Conservation (phyloP, 2,113 vertebrate species). For the Trachemys scripta region DNA sequence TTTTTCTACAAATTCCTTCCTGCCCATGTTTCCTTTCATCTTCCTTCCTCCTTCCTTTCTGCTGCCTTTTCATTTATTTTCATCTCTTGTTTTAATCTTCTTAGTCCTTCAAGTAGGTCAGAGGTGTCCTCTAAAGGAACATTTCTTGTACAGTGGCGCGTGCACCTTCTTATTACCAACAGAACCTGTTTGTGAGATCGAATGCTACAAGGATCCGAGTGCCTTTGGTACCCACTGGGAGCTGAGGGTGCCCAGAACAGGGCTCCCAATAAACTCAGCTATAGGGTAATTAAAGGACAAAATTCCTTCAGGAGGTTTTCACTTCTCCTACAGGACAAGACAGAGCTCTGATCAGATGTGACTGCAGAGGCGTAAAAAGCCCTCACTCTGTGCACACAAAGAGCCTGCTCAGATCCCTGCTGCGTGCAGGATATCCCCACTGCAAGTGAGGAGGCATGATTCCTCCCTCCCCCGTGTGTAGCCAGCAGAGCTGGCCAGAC, state of each 20-base stretch:
- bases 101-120: slow-evolving; percentile 40
- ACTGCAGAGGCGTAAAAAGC: neutral
- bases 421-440: neutral
- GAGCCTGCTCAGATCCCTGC: slow-evolving; percentile 7
- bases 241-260: neutral
- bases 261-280: neutral
- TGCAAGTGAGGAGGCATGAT: neutral
- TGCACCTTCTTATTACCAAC: slow-evolving; percentile 20
- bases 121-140: slow-evolving; percentile 30
- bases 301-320: neutral
- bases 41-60: slow-evolving; percentile 8
- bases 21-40: slow-evolving; percentile 12
- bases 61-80: slow-evolving; percentile 62
- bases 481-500: neutral
- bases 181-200: neutral
- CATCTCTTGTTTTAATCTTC: slow-evolving; percentile 22
- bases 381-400: neutral
- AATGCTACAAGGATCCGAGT: neutral
- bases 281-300: slow-evolving; percentile 14
- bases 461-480: neutral
- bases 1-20: slow-evolving; percentile 14
- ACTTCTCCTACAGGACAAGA: neutral
- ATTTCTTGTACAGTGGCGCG: neutral
- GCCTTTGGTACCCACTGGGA: neutral
- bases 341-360: neutral